A percentile compares a stretch with the other conserved stretches of the same genome.
These are phyloP conservation scores for Rhinoderma darwinii DNA, from an alignment of 2,113 vertebrate genomes.

Conservation along the genomic window DNA sequence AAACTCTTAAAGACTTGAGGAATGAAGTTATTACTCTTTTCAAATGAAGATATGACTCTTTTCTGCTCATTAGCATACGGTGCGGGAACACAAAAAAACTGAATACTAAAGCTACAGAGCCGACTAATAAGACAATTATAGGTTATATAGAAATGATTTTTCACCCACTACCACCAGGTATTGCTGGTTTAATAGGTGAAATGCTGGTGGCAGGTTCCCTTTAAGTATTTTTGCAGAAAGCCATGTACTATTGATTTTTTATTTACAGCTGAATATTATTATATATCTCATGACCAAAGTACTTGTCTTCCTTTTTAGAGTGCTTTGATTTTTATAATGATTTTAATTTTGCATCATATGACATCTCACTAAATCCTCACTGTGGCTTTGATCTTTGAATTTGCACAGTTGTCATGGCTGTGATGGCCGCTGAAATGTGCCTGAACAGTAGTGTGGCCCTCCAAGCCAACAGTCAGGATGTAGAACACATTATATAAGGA, in stretches of 20 bases:
- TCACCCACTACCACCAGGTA: no score
- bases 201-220: no score
- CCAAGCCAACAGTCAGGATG: not conserved
- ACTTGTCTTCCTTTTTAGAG: not conserved
- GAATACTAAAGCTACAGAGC: no score
- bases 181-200: no score
- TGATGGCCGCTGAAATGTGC: not conserved
- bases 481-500: no score
- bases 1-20: no score
- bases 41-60: no score
- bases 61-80: no score
- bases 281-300: not conserved
- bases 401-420: not conserved
- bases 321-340: not conserved
- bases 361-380: not conserved
- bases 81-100: no score
- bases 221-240: not conserved
- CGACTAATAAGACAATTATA: no score
- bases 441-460: not conserved
- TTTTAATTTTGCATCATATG: not conserved
- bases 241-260: not conserved
- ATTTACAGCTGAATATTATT: not conserved
- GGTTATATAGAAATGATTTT: no score
- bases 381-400: not conserved
- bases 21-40: no score